These are phyloP conservation scores for Vombatus ursinus DNA, from an alignment of 2,113 vertebrate species.

Conservation along the genomic window DNA sequence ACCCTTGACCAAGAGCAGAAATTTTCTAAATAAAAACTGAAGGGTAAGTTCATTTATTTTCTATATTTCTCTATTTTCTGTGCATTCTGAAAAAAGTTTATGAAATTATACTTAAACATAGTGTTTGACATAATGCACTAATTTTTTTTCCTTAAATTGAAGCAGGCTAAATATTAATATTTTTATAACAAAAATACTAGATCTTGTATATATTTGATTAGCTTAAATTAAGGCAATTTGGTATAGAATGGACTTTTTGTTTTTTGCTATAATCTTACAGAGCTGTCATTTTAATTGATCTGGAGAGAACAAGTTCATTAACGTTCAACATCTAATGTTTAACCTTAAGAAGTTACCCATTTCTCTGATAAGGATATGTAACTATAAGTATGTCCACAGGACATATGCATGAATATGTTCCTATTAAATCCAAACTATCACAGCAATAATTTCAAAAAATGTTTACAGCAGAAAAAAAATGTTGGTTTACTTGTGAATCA, in stretches of 20 bases:
- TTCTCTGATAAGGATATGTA: conserved; percentile 58
- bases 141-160: conserved; percentile 46
- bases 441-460: conserved; percentile 54
- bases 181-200: conserved; percentile 34
- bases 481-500: conserved; percentile 48
- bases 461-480: conserved; percentile 51
- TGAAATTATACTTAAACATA: conserved; percentile 48
- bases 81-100: conserved; percentile 53
- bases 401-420: conserved; percentile 56
- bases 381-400: conserved; percentile 59
- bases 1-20: conserved; percentile 80
- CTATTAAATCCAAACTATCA: conserved; percentile 50
- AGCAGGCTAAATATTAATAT: conserved; percentile 16
- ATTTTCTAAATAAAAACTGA: conserved; percentile 81
- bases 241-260: conserved; percentile 19
- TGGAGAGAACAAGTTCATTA: conserved; percentile 55
- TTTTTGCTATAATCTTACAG: conserved; percentile 22
- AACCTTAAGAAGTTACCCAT: conserved; percentile 53
- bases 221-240: conserved; percentile 51
- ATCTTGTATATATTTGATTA: conserved; percentile 53
- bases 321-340: conserved; percentile 61
- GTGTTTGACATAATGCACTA: conserved; percentile 54
- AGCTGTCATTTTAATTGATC: conserved; percentile 55
- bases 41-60: conserved; percentile 83
- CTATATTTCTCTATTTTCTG: conserved; percentile 57